These are phyloP conservation scores for Tupaia chinensis DNA, from an alignment of 2,113 vertebrate species.

Conservation along the genomic window DNA sequence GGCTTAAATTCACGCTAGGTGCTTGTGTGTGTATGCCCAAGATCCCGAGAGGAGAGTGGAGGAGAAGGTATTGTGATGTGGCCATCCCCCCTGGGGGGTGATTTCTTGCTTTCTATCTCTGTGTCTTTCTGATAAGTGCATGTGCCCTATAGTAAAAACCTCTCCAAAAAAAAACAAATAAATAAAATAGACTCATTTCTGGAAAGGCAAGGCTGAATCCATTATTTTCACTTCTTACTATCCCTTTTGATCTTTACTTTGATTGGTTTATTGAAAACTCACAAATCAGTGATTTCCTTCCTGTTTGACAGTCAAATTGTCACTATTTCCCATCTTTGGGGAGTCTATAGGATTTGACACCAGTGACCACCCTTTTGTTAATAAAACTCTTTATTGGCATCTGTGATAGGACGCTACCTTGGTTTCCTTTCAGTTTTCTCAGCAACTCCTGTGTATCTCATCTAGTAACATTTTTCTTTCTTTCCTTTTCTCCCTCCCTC, in stretches of 20 bases:
- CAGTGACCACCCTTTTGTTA: not conserved
- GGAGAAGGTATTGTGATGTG: no score
- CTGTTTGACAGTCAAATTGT: not conserved
- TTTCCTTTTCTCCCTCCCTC: no score
- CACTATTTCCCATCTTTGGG: not conserved
- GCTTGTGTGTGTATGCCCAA: no score
- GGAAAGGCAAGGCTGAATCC: not conserved
- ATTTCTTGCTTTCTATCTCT: no score
- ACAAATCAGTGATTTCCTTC: not conserved
- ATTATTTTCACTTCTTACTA: not conserved
- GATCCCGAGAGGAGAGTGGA: no score
- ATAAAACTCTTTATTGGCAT: not conserved
- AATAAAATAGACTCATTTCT: slow-evolving; percentile 22
- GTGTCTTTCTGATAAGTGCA: no score
- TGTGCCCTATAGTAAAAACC: no score
- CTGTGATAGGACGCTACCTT: not conserved
- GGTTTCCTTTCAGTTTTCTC: not conserved
- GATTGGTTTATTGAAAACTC: not conserved
- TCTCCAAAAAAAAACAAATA: no score
- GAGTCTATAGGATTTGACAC: not conserved
- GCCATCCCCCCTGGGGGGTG: no score
- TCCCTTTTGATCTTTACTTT: slow-evolving; percentile 25
- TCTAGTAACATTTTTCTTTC: not conserved
- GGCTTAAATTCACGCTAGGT: no score
- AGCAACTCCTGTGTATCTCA: not conserved